phyloP scores from a whole-genome alignment of 2,888 invertebrate genomes.

The Synergus gifuensis region DNA sequence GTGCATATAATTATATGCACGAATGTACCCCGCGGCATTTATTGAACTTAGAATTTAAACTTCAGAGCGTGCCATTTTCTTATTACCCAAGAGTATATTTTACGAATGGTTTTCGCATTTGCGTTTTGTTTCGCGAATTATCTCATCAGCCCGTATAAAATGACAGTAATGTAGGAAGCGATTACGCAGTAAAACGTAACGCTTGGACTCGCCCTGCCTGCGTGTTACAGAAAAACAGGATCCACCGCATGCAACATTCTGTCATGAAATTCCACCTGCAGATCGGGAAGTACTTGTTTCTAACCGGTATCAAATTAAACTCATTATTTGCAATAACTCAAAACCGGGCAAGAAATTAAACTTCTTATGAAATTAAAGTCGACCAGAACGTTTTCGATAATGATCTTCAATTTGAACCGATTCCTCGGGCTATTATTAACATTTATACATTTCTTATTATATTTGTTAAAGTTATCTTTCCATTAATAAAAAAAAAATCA shows the following conservation, averaged over 20 bases:
- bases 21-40: background rate
- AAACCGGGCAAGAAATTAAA: constrained; percentile 13
- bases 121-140: constrained; percentile 38
- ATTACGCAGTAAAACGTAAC: constrained; percentile 34
- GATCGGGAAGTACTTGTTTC: constrained; percentile 34
- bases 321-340: constrained; percentile 33
- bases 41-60: constrained; percentile 9
- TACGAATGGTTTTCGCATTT: constrained; percentile 8
- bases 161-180: constrained; percentile 32
- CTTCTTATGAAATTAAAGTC: background rate
- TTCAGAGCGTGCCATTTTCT: background rate
- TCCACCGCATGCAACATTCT: constrained; percentile 34
- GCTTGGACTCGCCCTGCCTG: constrained; percentile 30
- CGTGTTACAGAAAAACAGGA: constrained; percentile 37
- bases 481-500: too few relatives aligned
- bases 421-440: constrained; percentile 19
- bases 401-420: constrained; percentile 19
- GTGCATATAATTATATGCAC: too few relatives aligned
- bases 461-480: background rate
- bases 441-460: constrained; percentile 8
- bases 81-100: constrained; percentile 27
- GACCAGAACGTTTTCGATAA: constrained; percentile 3
- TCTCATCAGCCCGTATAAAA: constrained; percentile 39
- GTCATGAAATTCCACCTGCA: constrained; percentile 33
- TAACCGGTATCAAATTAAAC: constrained; percentile 36